Evolutionary conservation across 2,797 vertebrate species (phyloP).

Genomic region (Podarcis siculus): DNA sequence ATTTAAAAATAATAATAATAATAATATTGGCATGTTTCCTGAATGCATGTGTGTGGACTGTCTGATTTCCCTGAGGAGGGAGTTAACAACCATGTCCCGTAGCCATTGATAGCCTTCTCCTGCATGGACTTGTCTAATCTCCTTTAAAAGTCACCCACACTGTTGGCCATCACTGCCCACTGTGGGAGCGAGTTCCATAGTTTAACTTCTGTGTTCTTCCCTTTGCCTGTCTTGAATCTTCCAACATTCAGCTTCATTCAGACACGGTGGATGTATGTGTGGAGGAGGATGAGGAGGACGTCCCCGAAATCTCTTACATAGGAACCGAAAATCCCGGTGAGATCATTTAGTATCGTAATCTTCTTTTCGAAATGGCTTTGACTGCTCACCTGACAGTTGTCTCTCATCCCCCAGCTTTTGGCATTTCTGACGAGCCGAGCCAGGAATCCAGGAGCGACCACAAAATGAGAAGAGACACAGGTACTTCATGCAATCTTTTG

Average conservation of each 20-base stretch:
- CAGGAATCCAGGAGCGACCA: slow-evolving; percentile 46
- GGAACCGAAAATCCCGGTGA: slow-evolving; percentile 78
- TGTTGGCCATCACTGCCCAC: too few relatives aligned
- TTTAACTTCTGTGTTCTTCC: too few relatives aligned
- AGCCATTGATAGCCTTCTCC: too few relatives aligned
- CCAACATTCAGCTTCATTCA: background rate
- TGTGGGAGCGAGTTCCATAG: too few relatives aligned
- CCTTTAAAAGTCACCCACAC: too few relatives aligned
- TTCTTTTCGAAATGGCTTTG: background rate
- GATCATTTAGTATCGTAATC: background rate
- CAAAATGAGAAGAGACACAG: slow-evolving; percentile 17
- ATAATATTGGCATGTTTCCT: too few relatives aligned
- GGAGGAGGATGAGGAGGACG: slow-evolving; percentile 3
- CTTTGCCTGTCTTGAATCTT: too few relatives aligned
- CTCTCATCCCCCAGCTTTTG: slow-evolving; percentile 73
- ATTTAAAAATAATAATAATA: too few relatives aligned
- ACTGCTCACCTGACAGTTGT: slow-evolving; percentile 7
- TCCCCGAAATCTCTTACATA: background rate
- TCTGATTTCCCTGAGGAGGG: too few relatives aligned
- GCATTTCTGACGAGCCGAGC: slow-evolving; percentile 77
- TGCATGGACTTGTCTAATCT: too few relatives aligned
- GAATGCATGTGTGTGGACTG: too few relatives aligned
- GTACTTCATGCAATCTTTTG: slow-evolving; percentile 14
- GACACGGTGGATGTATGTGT: slow-evolving; percentile 16
- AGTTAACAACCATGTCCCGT: too few relatives aligned